Evolutionary conservation across 37 sponge, comb jelly and placozoan species (phyloP).

Genomic region (Hexactinellida sp.): DNA sequence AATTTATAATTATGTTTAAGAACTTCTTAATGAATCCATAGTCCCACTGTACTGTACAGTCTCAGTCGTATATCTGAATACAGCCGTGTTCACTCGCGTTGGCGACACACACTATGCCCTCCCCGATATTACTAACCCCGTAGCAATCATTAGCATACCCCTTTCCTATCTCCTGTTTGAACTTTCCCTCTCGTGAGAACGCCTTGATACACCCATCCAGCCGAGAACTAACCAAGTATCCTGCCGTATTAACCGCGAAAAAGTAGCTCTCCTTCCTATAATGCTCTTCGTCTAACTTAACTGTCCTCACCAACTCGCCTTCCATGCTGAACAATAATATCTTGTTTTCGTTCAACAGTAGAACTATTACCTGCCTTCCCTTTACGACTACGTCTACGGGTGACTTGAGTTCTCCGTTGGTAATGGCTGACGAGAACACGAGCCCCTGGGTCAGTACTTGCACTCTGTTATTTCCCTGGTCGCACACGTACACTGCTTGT

Average conservation of each 20-base stretch:
- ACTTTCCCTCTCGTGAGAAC: neutral
- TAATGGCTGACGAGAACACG: neutral
- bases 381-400: neutral
- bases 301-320: neutral
- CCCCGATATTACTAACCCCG: neutral
- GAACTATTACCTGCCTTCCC: neutral
- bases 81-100: neutral
- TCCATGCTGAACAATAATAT: neutral
- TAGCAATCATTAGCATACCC: neutral
- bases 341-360: neutral
- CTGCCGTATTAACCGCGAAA: neutral
- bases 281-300: neutral
- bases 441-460: neutral
- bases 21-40: no score
- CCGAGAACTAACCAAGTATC: neutral
- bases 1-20: no score
- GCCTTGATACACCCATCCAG: neutral
- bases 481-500: constrained; percentile 7
- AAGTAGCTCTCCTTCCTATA: neutral
- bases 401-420: neutral
- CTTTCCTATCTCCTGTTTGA: neutral
- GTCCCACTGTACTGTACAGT: no score
- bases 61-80: neutral
- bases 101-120: neutral
- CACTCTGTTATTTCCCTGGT: neutral